Conservation (phyloP, 2,113 vertebrate species). For the Polypterus bichir region DNA sequence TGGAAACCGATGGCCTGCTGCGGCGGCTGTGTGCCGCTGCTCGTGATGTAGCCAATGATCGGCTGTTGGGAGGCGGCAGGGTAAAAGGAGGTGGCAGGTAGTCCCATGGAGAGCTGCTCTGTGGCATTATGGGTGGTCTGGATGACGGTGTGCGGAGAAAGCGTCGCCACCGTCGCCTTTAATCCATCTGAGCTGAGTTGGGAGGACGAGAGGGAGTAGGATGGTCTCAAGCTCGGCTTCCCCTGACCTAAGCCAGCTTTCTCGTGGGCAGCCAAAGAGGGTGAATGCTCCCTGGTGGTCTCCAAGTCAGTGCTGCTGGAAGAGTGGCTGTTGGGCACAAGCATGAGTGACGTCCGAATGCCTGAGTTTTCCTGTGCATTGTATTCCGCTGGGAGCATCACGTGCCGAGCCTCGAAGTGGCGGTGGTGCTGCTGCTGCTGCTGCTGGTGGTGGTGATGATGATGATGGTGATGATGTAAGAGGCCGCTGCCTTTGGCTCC, state of each 20-base stretch:
- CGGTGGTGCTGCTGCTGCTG: slow-evolving; percentile 48
- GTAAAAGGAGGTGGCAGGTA: slow-evolving; percentile 70
- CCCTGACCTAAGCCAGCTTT: slow-evolving; percentile 63
- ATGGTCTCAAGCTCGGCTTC: slow-evolving; percentile 62
- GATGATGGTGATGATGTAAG: slow-evolving; percentile 54
- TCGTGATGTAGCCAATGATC: slow-evolving; percentile 79
- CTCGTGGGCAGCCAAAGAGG: slow-evolving; percentile 56
- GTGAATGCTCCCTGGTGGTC: slow-evolving; percentile 53
- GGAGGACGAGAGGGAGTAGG: slow-evolving; percentile 59
- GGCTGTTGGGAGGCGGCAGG: slow-evolving; percentile 67
- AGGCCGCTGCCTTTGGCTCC: slow-evolving; percentile 24
- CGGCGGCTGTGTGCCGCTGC: slow-evolving; percentile 44
- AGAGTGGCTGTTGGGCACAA: slow-evolving; percentile 77
- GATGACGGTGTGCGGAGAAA: slow-evolving; percentile 83
- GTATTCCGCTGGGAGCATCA: slow-evolving; percentile 72
- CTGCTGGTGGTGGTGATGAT: slow-evolving; percentile 28
- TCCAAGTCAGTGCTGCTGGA: slow-evolving; percentile 54
- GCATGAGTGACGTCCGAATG: slow-evolving; percentile 75
- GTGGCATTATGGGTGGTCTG: slow-evolving; percentile 80
- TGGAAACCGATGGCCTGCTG: slow-evolving; percentile 72
- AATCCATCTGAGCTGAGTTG: slow-evolving; percentile 65
- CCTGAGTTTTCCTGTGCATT: slow-evolving; percentile 60
- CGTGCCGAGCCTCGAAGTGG: slow-evolving; percentile 74
- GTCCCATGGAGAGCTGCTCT: slow-evolving; percentile 72
- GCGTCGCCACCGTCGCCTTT: slow-evolving; percentile 54